Percentiles rank a stretch among this genome's conserved stretches.
phyloP scores from a whole-genome alignment of 2,888 invertebrate genomes.

The Phragmatobia fuliginosa region DNA sequence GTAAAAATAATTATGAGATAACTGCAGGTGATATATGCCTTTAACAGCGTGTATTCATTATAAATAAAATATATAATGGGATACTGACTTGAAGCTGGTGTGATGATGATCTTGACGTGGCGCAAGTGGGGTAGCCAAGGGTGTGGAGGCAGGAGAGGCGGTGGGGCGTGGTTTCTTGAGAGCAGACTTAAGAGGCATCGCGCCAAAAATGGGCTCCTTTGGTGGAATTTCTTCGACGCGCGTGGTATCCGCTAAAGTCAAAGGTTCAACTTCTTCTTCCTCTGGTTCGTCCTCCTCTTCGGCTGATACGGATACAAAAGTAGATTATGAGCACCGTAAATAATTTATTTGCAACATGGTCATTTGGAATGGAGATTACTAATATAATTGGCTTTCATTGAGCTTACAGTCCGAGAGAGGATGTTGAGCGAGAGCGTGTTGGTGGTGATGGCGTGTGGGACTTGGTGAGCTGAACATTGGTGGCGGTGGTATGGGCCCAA shows the following conservation, averaged over 20 bases:
- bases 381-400: background rate
- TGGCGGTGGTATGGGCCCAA: slow-evolving; percentile 97
- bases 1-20: background rate
- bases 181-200: slow-evolving; percentile 96
- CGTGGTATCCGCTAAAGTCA: slow-evolving; percentile 90
- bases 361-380: background rate
- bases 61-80: background rate
- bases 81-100: slow-evolving; percentile 92
- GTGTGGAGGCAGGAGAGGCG: slow-evolving; percentile 89
- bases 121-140: slow-evolving; percentile 79
- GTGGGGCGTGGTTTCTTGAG: slow-evolving; percentile 93
- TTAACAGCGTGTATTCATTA: slow-evolving; percentile 5
- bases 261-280: slow-evolving; percentile 88
- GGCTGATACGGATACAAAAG: slow-evolving; percentile 53
- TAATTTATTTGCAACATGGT: background rate
- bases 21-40: slow-evolving; percentile 23
- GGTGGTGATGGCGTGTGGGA: slow-evolving; percentile 85
- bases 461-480: slow-evolving; percentile 98
- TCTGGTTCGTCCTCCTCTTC: slow-evolving; percentile 89
- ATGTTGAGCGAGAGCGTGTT: slow-evolving; percentile 63
- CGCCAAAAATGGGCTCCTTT: slow-evolving; percentile 96
- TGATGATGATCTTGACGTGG: slow-evolving; percentile 91
- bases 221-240: slow-evolving; percentile 97
- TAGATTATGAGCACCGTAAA: background rate
- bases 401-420: slow-evolving; percentile 78